phyloP scores from a whole-genome alignment of 2,113 vertebrate genomes.

The Heterocephalus glaber region DNA sequence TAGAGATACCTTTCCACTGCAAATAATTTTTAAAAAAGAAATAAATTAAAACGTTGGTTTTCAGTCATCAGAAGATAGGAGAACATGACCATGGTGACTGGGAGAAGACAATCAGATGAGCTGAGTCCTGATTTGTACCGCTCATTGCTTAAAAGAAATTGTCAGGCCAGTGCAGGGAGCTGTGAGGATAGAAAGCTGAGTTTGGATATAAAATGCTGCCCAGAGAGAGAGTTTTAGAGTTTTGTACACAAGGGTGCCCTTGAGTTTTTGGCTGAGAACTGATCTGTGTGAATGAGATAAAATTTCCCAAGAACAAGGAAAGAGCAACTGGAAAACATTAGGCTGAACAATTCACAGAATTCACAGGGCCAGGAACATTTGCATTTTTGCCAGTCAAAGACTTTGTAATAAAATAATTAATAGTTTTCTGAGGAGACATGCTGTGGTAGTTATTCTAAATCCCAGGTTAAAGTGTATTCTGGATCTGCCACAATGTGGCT shows the following conservation, averaged over 20 bases:
- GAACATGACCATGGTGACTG: background rate
- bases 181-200: background rate
- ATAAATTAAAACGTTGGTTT: background rate
- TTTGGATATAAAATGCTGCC: background rate
- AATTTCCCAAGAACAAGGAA: background rate
- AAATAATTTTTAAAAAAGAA: background rate
- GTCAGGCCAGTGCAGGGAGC: background rate
- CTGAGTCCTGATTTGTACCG: background rate
- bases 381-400: background rate
- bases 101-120: background rate
- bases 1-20: background rate
- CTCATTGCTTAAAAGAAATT: background rate
- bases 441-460: background rate
- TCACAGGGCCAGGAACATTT: background rate
- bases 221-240: background rate
- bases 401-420: background rate
- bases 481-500: background rate
- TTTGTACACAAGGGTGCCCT: background rate
- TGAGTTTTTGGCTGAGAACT: background rate
- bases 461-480: background rate
- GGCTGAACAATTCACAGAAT: background rate
- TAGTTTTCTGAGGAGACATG: background rate
- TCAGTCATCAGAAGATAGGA: background rate
- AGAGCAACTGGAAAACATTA: background rate
- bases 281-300: background rate